Base-by-base conservation (phyloP, 1,140 invertebrate genomes). In the Diabrotica undecimpunctata region DNA sequence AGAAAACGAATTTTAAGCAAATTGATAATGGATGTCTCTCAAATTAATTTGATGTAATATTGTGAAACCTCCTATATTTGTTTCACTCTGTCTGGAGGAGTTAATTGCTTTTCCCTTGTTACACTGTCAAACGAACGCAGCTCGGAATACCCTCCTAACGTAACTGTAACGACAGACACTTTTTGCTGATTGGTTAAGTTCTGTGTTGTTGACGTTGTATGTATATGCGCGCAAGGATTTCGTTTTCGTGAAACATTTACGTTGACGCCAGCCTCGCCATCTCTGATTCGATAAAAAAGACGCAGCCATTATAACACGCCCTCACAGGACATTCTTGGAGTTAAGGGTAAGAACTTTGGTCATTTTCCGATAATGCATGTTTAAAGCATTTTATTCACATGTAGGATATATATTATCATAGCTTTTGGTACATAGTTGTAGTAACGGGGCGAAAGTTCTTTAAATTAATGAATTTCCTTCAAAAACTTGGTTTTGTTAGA, bases 261-360 rank as follows among this genome's bases (percentile, higher is more conserved):
- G 35, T 52, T 50, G 39, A 54, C 68, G 68, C 68, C 53, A 50
- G 65, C 68, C 62, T 78, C 77, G 78, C 78, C 78, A 79, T 79
- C 78, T 79, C 78, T 79, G 76, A 72, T 75, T 78, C 58, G 68
- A 68, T 69, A 54, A 67, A 71, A 71, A 78, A 63, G 74, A 72
- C 74, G 76, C 68, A 73, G 70, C 68, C 70, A 70, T 72, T 66
- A 61, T 58, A 65, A 66, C 74, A 85, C 83, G 83, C 83, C 83
- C 83, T 85, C 83, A 82, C 80, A 80, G 81, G 83, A 79, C 78
- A 75, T 75, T 79, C 76, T 76, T 70, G 72, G 79, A 81, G 79
- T 83, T 83, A 83, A 75, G 70, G 77, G 71, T 71, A 72, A 62
- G 67, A 46, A 10, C 61, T 67, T 62, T 53, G 7, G 38, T 58